Conservation (phyloP, 1,140 invertebrate species). For the Myzus persicae region DNA sequence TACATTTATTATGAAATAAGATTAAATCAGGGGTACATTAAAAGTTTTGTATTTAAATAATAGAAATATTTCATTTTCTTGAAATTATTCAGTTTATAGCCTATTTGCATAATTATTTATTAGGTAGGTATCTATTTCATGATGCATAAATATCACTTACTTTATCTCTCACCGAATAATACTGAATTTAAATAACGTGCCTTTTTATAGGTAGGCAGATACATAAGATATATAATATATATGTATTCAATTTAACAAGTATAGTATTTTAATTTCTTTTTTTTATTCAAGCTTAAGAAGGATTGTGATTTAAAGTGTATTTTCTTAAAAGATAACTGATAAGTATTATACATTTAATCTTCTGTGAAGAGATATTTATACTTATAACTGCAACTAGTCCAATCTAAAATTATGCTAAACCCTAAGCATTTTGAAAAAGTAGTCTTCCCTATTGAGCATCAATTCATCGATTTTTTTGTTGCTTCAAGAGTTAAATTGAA, state of each 20-base stretch:
- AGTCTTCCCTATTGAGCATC: not conserved
- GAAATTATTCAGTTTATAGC: not conserved
- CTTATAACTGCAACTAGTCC: not conserved
- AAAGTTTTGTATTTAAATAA: not conserved
- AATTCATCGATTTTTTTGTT: not conserved
- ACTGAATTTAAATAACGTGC: not conserved
- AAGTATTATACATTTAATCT: not conserved
- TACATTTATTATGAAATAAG: not conserved
- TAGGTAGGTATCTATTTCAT: not conserved
- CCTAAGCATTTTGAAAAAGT: not conserved
- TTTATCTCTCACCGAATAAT: not conserved
- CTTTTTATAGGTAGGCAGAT: not conserved
- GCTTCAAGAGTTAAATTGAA: not conserved
- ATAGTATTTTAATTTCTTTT: not conserved
- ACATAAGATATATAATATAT: not conserved
- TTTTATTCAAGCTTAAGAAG: not conserved
- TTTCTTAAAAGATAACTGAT: conserved; percentile 9
- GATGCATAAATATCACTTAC: not conserved
- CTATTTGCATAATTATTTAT: not conserved
- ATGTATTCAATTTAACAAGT: not conserved
- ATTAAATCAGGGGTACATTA: not conserved
- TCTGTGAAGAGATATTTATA: not conserved
- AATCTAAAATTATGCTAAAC: not conserved
- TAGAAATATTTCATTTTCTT: not conserved
- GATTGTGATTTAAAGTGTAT: not conserved